These are phyloP conservation scores for Spodoptera picta DNA, from an alignment of 2,888 invertebrate genomes.

Conservation along the genomic window DNA sequence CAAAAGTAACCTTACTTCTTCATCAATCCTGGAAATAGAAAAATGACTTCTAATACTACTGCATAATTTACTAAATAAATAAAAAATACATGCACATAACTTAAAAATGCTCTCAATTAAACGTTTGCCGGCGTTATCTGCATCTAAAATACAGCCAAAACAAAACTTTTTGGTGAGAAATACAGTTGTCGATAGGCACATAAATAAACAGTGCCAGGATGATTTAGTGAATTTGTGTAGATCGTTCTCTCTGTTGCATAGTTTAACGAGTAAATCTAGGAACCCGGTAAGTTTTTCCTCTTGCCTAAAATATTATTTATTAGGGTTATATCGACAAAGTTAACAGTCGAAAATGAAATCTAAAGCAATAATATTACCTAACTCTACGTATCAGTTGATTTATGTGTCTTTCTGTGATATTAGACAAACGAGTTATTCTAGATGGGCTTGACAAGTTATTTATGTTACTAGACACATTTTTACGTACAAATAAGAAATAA, in stretches of 20 bases:
- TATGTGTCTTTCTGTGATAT: too few species aligned
- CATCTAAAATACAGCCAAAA: slow-evolving; percentile 76
- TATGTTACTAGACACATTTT: too few species aligned
- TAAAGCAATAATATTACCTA: too few species aligned
- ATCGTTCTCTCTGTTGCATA: slow-evolving; percentile 76
- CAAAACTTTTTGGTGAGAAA: slow-evolving; percentile 64
- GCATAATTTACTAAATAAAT: slow-evolving; percentile 6
- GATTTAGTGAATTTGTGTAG: slow-evolving; percentile 74
- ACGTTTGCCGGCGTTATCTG: slow-evolving; percentile 72
- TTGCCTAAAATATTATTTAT: neutral
- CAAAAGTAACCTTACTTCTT: slow-evolving; percentile 23
- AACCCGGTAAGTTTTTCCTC: slow-evolving; percentile 69
- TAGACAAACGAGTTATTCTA: too few species aligned
- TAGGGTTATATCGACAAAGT: neutral
- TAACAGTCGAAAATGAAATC: too few species aligned
- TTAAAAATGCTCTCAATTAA: slow-evolving; percentile 78
- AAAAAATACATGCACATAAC: slow-evolving; percentile 8
- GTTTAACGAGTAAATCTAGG: slow-evolving; percentile 71
- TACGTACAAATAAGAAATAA: too few species aligned
- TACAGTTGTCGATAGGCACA: slow-evolving; percentile 62
- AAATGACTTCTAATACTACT: slow-evolving; percentile 24
- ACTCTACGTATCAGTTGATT: too few species aligned
- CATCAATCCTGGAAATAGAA: slow-evolving; percentile 17
- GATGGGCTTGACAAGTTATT: too few species aligned
- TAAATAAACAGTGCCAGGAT: slow-evolving; percentile 67